These are phyloP conservation scores for Resseliella maxima DNA, from an alignment of 2,888 invertebrate species.

Conservation along the genomic window DNA sequence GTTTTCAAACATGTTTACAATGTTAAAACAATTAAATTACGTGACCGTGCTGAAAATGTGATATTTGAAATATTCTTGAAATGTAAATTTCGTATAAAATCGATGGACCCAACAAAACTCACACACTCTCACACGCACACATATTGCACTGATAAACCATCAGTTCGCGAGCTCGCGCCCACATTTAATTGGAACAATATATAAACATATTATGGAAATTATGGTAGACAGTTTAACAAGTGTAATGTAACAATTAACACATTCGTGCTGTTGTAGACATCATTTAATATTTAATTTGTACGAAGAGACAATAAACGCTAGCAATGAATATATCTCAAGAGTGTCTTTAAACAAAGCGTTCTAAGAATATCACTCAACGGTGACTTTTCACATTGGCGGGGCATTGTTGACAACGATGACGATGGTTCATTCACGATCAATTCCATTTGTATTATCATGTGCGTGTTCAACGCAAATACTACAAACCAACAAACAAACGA, in stretches of 20 bases:
- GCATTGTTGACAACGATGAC: not conserved
- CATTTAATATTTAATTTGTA: constrained; percentile 46
- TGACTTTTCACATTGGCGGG: not conserved
- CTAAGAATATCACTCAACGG: not conserved
- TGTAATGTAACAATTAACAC: constrained; percentile 3
- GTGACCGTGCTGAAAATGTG: too few species aligned
- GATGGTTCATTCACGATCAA: not conserved
- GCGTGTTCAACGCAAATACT: not conserved
- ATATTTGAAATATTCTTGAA: too few species aligned
- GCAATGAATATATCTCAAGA: constrained; percentile 24
- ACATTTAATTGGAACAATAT: not conserved
- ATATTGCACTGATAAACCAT: not conserved
- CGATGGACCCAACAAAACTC: too few species aligned
- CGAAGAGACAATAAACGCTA: constrained; percentile 32
- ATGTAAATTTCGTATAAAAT: too few species aligned
- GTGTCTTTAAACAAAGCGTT: constrained; percentile 22
- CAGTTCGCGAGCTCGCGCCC: constrained; percentile 1
- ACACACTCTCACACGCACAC: too few species aligned
- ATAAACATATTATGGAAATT: constrained; percentile 51
- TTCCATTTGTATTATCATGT: not conserved
- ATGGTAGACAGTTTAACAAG: constrained; percentile 29
- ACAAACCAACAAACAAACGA: too few species aligned
- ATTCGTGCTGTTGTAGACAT: constrained; percentile 31
- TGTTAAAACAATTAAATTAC: too few species aligned
- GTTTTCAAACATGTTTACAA: too few species aligned